Percentiles rank a stretch among this genome's conserved stretches.
These are phyloP conservation scores for Drosophila aldrichi DNA, from an alignment of 2,888 invertebrate species.

Conservation along the genomic window DNA sequence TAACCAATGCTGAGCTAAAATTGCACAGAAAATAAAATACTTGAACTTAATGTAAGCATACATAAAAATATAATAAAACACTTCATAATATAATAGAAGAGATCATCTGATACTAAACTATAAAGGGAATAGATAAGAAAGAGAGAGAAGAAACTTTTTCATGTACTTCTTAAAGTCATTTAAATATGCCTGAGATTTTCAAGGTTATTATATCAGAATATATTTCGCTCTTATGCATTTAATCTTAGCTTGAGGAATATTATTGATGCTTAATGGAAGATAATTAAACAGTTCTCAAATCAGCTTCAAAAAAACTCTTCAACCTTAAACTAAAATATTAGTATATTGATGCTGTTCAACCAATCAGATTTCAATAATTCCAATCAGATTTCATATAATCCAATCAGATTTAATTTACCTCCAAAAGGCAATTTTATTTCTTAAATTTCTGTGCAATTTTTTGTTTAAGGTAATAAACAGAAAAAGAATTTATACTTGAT, in stretches of 20 bases:
- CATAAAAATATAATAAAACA: too few relatives aligned
- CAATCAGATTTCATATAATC: background rate
- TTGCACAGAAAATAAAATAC: slow-evolving; percentile 40
- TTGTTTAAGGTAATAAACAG: background rate
- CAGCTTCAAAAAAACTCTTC: too few relatives aligned
- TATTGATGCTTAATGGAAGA: too few relatives aligned
- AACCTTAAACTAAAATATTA: too few relatives aligned
- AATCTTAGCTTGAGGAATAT: too few relatives aligned
- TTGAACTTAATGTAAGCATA: background rate
- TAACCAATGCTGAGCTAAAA: slow-evolving; percentile 16
- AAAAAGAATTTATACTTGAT: background rate
- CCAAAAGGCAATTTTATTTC: background rate
- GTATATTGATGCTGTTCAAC: background rate
- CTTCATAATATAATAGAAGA: too few relatives aligned
- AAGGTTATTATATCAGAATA: too few relatives aligned
- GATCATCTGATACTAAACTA: background rate
- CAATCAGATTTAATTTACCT: background rate
- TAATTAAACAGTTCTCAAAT: too few relatives aligned
- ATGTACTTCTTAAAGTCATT: background rate
- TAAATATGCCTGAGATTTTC: background rate
- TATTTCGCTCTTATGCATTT: too few relatives aligned
- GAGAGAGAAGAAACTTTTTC: background rate
- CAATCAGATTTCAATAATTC: too few relatives aligned
- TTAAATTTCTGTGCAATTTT: slow-evolving; percentile 48
- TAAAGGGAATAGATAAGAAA: background rate